Conservation (phyloP, 2,797 vertebrate genomes). For the Sphaeramia orbicularis region DNA sequence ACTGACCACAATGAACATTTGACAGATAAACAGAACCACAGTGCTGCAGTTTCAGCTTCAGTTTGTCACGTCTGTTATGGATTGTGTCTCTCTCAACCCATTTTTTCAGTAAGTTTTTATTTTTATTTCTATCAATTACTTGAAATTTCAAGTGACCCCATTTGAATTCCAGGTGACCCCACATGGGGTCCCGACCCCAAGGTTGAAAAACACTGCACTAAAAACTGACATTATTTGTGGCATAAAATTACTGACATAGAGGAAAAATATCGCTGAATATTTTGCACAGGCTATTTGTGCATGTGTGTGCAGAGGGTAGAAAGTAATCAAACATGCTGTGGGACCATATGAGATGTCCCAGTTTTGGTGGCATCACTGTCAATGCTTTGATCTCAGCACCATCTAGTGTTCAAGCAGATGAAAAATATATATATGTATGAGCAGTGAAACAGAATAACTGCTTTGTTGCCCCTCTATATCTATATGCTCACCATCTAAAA, state of each 20-base stretch:
- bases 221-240: background rate
- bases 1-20: too few species aligned
- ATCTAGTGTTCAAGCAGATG: conserved; percentile 71
- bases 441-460: background rate
- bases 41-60: too few species aligned
- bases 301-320: conserved; percentile 7
- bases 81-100: too few species aligned
- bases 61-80: too few species aligned
- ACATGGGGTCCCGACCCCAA: too few species aligned
- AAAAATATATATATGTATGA: conserved; percentile 12
- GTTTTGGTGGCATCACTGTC: conserved; percentile 1
- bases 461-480: background rate
- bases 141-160: too few species aligned
- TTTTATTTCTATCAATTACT: too few species aligned
- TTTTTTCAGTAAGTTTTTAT: too few species aligned
- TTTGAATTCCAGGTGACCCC: too few species aligned
- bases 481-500: too few species aligned
- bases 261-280: conserved; percentile 8
- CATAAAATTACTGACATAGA: conserved; percentile 6
- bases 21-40: too few species aligned
- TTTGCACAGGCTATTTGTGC: background rate
- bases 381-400: conserved; percentile 62
- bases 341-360: conserved; percentile 19
- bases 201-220: too few species aligned
- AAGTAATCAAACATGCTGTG: conserved; percentile 30